Conservation (phyloP, 2,888 invertebrate species). For the Lepeophtheirus nordmannii region DNA sequence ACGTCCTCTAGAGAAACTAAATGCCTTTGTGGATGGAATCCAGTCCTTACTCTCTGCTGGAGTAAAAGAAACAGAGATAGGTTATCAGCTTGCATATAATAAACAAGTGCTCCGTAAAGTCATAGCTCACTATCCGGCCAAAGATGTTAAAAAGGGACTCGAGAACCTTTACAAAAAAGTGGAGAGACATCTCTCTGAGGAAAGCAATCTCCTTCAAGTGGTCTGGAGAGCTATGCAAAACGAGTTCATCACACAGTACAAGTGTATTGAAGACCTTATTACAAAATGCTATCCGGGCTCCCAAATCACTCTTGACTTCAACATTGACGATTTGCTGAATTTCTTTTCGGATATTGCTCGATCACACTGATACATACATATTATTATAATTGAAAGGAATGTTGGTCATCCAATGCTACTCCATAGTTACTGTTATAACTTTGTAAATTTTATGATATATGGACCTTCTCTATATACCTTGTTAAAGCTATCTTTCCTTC, state of each 20-base stretch:
- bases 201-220: slow-evolving; percentile 81
- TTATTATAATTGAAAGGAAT: too few relatives aligned
- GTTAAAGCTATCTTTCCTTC: too few relatives aligned
- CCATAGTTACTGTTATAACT: too few relatives aligned
- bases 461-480: too few relatives aligned
- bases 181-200: slow-evolving; percentile 90
- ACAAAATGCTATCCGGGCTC: slow-evolving; percentile 91
- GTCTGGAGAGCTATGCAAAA: slow-evolving; percentile 99
- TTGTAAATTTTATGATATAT: too few relatives aligned
- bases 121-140: slow-evolving; percentile 72
- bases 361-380: background rate
- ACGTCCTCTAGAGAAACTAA: slow-evolving; percentile 72
- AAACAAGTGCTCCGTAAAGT: slow-evolving; percentile 90
- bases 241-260: slow-evolving; percentile 92
- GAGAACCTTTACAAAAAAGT: slow-evolving; percentile 87
- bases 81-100: slow-evolving; percentile 91
- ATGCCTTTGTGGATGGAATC: slow-evolving; percentile 93
- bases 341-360: slow-evolving; percentile 93
- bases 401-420: too few relatives aligned
- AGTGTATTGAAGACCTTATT: slow-evolving; percentile 76
- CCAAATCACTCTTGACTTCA: slow-evolving; percentile 80
- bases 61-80: slow-evolving; percentile 88
- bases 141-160: slow-evolving; percentile 79
- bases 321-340: slow-evolving; percentile 81
- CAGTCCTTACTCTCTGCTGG: slow-evolving; percentile 73